Evolutionary conservation across 1,140 invertebrate genomes (phyloP).

Genomic region (Anastatus disparis): DNA sequence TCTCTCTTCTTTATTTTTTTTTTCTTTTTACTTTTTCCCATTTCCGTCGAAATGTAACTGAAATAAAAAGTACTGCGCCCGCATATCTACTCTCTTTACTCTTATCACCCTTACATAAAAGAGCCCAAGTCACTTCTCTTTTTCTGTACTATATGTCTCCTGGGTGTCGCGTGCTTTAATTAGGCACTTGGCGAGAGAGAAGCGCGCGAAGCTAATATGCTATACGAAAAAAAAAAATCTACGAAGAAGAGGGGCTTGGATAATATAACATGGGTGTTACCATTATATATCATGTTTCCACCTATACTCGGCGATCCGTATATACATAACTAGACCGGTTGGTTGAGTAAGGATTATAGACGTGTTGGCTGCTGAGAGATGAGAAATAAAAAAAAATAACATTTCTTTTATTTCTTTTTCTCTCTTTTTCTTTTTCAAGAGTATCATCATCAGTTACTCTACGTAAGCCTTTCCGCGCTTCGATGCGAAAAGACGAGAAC

Average conservation of each 20-base stretch:
- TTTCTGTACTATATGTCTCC: slow-evolving; percentile 36
- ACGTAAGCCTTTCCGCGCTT: no score
- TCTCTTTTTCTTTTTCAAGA: no score
- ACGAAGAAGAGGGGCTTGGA: no score
- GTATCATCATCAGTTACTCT: no score
- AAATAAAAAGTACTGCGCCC: no score
- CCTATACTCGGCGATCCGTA: slow-evolving; percentile 58
- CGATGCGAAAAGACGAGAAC: slow-evolving; percentile 26
- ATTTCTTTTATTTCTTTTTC: no score
- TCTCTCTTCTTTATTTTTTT: slow-evolving; percentile 13
- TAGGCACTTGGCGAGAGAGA: slow-evolving; percentile 61
- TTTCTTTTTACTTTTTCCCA: slow-evolving; percentile 40
- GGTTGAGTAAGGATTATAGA: slow-evolving; percentile 65
- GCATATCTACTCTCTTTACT: not conserved
- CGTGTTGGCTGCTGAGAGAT: slow-evolving; percentile 52
- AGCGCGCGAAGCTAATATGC: slow-evolving; percentile 47
- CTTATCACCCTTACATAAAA: slow-evolving; percentile 51
- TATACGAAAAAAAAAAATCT: no score
- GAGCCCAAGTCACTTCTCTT: slow-evolving; percentile 30
- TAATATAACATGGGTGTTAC: no score
- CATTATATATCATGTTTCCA: slow-evolving; percentile 41
- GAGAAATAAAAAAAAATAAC: no score
- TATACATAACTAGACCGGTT: slow-evolving; percentile 55
- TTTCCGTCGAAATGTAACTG: slow-evolving; percentile 38
- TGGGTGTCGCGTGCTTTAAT: slow-evolving; percentile 65